These are phyloP conservation scores for Budorcas taxicolor DNA, from an alignment of 2,113 vertebrate species.

Conservation along the genomic window DNA sequence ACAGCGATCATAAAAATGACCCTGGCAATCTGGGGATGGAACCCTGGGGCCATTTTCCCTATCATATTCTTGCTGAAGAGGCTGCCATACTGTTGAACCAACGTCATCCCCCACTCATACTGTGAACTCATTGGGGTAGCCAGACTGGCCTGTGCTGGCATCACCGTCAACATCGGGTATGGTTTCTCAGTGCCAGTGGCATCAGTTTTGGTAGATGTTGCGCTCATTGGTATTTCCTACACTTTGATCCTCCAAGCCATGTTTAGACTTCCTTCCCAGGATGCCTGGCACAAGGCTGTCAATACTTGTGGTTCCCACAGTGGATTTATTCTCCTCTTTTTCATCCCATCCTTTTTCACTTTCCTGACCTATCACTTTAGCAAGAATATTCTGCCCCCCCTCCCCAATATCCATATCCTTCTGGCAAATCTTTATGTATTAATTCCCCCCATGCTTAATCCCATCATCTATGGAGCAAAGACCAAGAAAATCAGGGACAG, in stretches of 20 bases:
- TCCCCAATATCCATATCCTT: neutral
- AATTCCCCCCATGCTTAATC: slow-evolving; percentile 34
- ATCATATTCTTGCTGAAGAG: slow-evolving; percentile 33
- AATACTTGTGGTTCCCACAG: slow-evolving; percentile 26
- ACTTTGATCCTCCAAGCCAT: slow-evolving; percentile 14
- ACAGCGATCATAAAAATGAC: neutral
- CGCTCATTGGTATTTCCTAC: slow-evolving; percentile 29
- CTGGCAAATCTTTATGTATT: slow-evolving; percentile 37
- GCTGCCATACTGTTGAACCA: slow-evolving; percentile 1
- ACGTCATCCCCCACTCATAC: slow-evolving; percentile 21
- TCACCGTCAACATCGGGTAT: slow-evolving; percentile 16
- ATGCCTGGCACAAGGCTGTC: slow-evolving; percentile 15
- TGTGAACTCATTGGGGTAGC: slow-evolving; percentile 44
- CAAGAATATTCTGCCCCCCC: neutral
- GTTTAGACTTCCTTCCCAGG: slow-evolving; percentile 31
- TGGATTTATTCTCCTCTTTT: slow-evolving; percentile 43
- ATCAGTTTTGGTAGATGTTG: slow-evolving; percentile 13
- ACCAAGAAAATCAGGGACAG: slow-evolving; percentile 34
- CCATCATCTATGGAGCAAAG: slow-evolving; percentile 48
- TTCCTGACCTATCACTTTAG: slow-evolving; percentile 31
- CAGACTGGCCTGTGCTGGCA: neutral
- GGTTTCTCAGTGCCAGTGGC: slow-evolving; percentile 26
- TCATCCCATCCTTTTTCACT: neutral
- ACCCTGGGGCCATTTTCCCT: neutral
- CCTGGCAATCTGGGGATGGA: neutral